These are phyloP conservation scores for Pristionchus maxplancki DNA, from an alignment of 2,888 invertebrate species.

Conservation along the genomic window DNA sequence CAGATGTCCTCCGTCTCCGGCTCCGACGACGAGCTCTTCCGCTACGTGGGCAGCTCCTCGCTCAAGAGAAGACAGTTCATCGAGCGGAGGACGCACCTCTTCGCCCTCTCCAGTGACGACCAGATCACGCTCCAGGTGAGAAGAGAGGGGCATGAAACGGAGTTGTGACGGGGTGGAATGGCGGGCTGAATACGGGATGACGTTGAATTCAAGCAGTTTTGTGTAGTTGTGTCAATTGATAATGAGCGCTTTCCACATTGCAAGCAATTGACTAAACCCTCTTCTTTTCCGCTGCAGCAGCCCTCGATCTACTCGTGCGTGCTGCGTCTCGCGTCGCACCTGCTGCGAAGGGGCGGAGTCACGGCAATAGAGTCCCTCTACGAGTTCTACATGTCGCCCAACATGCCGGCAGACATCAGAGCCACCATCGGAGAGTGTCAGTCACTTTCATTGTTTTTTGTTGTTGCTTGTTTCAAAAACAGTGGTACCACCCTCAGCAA, in stretches of 20 bases:
- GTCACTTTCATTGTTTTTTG: no score
- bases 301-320: slow-evolving; percentile 75
- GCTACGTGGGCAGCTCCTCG: slow-evolving; percentile 75
- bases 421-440: slow-evolving; percentile 71
- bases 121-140: slow-evolving; percentile 63
- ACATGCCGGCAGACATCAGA: slow-evolving; percentile 70
- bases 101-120: slow-evolving; percentile 72
- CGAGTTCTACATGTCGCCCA: slow-evolving; percentile 68
- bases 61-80: slow-evolving; percentile 77
- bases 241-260: background rate
- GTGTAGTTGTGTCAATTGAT: no score
- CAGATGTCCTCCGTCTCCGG: slow-evolving; percentile 77
- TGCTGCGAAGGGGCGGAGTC: slow-evolving; percentile 76
- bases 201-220: no score
- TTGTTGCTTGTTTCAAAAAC: background rate
- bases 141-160: background rate
- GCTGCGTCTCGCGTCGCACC: slow-evolving; percentile 66
- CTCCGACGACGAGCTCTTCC: slow-evolving; percentile 75
- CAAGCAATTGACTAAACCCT: slow-evolving; percentile 10
- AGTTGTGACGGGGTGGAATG: no score
- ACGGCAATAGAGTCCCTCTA: slow-evolving; percentile 75
- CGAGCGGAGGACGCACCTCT: slow-evolving; percentile 76
- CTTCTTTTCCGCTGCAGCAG: slow-evolving; percentile 62
- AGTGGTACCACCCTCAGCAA: no score
- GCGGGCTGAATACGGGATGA: no score